Percentiles rank a stretch among this genome's conserved stretches.
Evolutionary conservation across 2,797 vertebrate genomes (phyloP).

Genomic region (Lacerta bilineata): DNA sequence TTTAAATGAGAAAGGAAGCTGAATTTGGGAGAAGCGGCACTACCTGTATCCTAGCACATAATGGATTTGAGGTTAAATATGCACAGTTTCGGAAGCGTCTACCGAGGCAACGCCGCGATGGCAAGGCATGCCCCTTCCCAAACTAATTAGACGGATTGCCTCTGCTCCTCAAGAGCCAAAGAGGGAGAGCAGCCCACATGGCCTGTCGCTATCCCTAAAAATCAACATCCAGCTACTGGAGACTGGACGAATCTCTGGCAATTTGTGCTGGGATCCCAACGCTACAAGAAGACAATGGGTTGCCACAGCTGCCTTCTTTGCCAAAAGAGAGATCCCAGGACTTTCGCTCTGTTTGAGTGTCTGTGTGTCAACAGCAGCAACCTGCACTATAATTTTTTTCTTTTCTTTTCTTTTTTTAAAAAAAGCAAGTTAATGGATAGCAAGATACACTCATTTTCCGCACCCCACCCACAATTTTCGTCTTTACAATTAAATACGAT

Average conservation of each 20-base stretch:
- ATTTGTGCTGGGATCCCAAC: slow-evolving; percentile 28
- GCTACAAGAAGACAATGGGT: background rate
- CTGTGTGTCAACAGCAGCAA: slow-evolving; percentile 49
- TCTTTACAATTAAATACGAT: slow-evolving; percentile 76
- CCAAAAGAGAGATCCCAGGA: slow-evolving; percentile 45
- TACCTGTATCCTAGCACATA: background rate
- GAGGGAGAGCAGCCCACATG: slow-evolving; percentile 18
- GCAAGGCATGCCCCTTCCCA: rapidly evolving
- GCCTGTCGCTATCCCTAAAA: slow-evolving; percentile 39
- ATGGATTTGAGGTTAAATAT: background rate
- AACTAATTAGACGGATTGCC: rapidly evolving
- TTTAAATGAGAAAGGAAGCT: slow-evolving; percentile 20
- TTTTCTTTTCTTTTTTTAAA: background rate
- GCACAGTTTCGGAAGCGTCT: background rate
- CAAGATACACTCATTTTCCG: slow-evolving; percentile 58
- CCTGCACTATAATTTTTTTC: slow-evolving; percentile 51
- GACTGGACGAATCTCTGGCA: background rate
- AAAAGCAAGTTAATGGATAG: slow-evolving; percentile 66
- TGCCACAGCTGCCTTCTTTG: background rate
- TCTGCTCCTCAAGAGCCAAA: slow-evolving; percentile 20
- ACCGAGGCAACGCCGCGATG: background rate
- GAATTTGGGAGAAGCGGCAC: background rate
- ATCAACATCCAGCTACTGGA: slow-evolving; percentile 41
- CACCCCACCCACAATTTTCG: slow-evolving; percentile 64
- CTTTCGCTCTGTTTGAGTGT: background rate